Conservation (phyloP, 1,140 invertebrate species). For the Scaptomyza hsui region DNA sequence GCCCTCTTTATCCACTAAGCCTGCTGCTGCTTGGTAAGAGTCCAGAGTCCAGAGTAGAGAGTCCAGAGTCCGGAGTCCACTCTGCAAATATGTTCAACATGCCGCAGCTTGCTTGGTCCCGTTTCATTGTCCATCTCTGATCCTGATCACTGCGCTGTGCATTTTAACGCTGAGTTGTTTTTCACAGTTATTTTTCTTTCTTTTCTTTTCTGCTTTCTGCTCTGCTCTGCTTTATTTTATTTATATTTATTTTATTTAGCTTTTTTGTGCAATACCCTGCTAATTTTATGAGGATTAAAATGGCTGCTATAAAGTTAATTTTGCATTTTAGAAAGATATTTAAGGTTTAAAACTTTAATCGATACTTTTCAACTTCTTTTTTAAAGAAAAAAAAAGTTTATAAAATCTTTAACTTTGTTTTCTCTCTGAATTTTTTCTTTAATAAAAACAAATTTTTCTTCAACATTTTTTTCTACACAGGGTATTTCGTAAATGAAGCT, state of each 20-base stretch:
- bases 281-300: conserved; percentile 1
- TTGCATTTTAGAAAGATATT: neutral
- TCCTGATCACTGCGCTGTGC: conserved; percentile 78
- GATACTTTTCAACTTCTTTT: too few species aligned
- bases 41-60: neutral
- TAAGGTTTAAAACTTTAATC: too few species aligned
- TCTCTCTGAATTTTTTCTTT: neutral
- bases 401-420: neutral
- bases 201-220: conserved; percentile 30
- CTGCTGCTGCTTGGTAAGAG: conserved; percentile 1
- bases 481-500: neutral
- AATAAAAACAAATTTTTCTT: neutral
- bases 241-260: conserved; percentile 19
- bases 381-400: neutral
- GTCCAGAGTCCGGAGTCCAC: conserved; percentile 26
- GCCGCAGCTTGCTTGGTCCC: conserved; percentile 63
- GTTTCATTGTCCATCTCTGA: conserved; percentile 69
- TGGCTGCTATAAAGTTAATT: neutral
- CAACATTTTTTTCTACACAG: neutral
- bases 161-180: conserved; percentile 74
- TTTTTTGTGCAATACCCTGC: conserved; percentile 19
- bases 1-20: neutral
- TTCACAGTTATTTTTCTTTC: conserved; percentile 30
- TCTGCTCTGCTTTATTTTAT: conserved; percentile 23
- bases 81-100: conserved; percentile 81